Percentiles rank a stretch among this genome's conserved stretches.
Conservation (phyloP, 1,140 invertebrate species). For the Akabosia matsudoensis region DNA sequence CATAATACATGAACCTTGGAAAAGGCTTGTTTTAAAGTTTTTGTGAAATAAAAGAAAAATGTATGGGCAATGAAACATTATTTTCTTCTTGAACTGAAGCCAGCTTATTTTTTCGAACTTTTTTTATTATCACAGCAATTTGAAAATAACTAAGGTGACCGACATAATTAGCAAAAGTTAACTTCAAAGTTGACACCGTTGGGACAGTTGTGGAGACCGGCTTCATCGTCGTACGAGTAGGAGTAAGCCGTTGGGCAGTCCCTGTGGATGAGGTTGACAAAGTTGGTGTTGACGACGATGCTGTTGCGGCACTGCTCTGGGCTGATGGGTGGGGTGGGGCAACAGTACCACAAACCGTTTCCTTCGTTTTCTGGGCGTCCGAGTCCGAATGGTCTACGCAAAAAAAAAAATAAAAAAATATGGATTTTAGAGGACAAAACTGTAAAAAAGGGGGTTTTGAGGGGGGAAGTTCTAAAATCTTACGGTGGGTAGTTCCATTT, state of each 20-base stretch:
- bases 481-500: conserved; percentile 43
- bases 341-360: conserved; percentile 34
- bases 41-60: no score
- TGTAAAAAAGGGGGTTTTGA: not conserved
- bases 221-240: conserved; percentile 44
- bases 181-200: conserved; percentile 33
- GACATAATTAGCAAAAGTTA: conserved; percentile 35
- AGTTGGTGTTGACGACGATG: conserved; percentile 33
- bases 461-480: not conserved
- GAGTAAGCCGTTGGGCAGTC: conserved; percentile 43
- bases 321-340: conserved; percentile 42
- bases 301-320: conserved; percentile 29
- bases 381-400: conserved; percentile 25
- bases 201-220: conserved; percentile 42
- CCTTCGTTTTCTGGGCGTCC: conserved; percentile 27
- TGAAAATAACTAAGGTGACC: no score
- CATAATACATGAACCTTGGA: no score
- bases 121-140: no score
- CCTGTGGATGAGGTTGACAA: conserved; percentile 37
- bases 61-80: no score
- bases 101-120: no score
- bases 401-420: conserved; percentile 9
- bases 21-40: no score
- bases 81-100: no score
- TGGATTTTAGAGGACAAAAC: not conserved